A percentile compares a stretch with the other conserved stretches of the same genome.
Evolutionary conservation across 2,113 vertebrate genomes (phyloP).

Genomic region (Syngnathoides biaculeatus): DNA sequence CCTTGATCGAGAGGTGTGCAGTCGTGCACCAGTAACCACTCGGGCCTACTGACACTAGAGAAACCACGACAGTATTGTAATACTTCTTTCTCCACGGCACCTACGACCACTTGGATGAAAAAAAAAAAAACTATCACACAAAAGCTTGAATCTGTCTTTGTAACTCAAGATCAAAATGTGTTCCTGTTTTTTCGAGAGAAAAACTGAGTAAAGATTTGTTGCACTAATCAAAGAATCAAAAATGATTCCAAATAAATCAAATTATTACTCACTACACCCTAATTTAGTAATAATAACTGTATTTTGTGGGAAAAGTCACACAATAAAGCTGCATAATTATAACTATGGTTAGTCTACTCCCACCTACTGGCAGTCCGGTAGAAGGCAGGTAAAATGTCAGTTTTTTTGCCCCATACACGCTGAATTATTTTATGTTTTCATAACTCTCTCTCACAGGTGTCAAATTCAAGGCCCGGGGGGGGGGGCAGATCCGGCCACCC

Average conservation of each 20-base stretch:
- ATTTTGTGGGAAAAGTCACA: background rate
- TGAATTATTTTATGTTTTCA: no score
- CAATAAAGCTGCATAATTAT: no score
- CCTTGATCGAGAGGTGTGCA: background rate
- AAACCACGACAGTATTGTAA: background rate
- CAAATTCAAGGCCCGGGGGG: no score
- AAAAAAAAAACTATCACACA: background rate
- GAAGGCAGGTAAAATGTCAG: conserved; percentile 9
- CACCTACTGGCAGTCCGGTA: conserved; percentile 47
- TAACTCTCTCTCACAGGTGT: no score
- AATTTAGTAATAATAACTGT: background rate
- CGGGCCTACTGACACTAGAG: conserved; percentile 1
- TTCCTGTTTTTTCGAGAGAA: background rate
- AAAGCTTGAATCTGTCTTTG: background rate
- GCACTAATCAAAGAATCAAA: background rate
- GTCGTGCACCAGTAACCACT: conserved; percentile 2
- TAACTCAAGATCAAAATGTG: no score
- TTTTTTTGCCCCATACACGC: no score
- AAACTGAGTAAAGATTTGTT: background rate
- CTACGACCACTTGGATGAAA: background rate
- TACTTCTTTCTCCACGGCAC: background rate
- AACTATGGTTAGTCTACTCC: conserved; percentile 31
- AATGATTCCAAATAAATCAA: background rate
- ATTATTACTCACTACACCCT: background rate
- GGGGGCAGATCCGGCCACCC: no score